Percentiles rank a stretch among this genome's conserved stretches.
Conservation (phyloP, 1,140 invertebrate species). For the Euglossa dilemma region DNA sequence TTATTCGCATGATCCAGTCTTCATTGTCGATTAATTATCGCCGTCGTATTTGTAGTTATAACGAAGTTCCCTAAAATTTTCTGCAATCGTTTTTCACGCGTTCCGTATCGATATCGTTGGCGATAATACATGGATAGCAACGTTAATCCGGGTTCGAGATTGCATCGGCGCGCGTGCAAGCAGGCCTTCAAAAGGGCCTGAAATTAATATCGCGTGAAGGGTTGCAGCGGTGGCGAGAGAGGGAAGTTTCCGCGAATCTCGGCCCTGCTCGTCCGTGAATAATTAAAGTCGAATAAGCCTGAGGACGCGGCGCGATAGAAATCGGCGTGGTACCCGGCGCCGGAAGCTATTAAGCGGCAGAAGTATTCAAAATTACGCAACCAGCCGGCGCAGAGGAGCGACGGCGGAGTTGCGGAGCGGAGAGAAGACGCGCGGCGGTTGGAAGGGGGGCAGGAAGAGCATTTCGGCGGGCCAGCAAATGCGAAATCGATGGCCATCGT, state of each 20-base stretch:
- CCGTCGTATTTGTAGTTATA: too few species aligned
- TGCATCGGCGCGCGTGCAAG: too few species aligned
- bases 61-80: too few species aligned
- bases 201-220: not conserved
- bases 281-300: constrained; percentile 15
- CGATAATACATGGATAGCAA: too few species aligned
- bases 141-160: too few species aligned
- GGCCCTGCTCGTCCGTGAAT: not conserved
- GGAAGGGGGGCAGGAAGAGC: not conserved
- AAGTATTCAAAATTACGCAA: constrained; percentile 18
- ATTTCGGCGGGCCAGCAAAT: not conserved
- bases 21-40: too few species aligned
- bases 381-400: not conserved
- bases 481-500: constrained; percentile 16
- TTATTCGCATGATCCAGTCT: too few species aligned
- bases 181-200: not conserved
- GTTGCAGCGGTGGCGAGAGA: too few species aligned
- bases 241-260: not conserved
- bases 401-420: too few species aligned
- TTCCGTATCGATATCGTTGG: too few species aligned
- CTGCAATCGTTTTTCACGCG: too few species aligned
- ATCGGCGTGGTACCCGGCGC: not conserved
- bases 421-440: not conserved
- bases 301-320: not conserved
- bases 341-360: constrained; percentile 11